Conservation (phyloP, 1,140 invertebrate genomes). For the Eulimnadia texana region DNA sequence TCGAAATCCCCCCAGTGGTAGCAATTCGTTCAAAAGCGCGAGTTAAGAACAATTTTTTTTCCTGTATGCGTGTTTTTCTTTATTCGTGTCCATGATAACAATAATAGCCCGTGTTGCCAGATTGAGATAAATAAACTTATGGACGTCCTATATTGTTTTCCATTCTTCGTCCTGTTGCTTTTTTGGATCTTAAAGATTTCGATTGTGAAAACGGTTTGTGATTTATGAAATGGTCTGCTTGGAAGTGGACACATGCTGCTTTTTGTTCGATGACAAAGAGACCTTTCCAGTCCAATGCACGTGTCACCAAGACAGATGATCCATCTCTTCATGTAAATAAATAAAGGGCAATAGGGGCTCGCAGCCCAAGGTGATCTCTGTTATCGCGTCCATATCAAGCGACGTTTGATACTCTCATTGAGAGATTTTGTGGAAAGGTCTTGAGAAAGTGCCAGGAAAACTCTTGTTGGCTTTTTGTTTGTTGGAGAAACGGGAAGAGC, state of each 20-base stretch:
- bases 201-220: not conserved
- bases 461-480: too few relatives aligned
- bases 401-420: not conserved
- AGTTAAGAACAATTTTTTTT: not conserved
- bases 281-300: not conserved
- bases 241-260: not conserved
- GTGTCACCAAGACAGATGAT: not conserved
- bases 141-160: not conserved
- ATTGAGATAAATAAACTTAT: not conserved
- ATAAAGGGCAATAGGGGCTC: too few relatives aligned
- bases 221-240: not conserved
- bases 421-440: too few relatives aligned
- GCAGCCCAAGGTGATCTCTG: too few relatives aligned
- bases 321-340: not conserved
- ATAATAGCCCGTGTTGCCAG: not conserved
- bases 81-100: too few relatives aligned
- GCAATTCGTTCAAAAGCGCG: not conserved
- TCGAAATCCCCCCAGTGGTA: not conserved
- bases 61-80: too few relatives aligned
- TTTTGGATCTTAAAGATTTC: not conserved
- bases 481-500: too few relatives aligned
- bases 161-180: not conserved
- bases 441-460: too few relatives aligned
- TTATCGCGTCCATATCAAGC: not conserved
- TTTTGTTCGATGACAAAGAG: not conserved